phyloP scores from a whole-genome alignment of 2,113 vertebrate species.

The Symphodus melops region DNA sequence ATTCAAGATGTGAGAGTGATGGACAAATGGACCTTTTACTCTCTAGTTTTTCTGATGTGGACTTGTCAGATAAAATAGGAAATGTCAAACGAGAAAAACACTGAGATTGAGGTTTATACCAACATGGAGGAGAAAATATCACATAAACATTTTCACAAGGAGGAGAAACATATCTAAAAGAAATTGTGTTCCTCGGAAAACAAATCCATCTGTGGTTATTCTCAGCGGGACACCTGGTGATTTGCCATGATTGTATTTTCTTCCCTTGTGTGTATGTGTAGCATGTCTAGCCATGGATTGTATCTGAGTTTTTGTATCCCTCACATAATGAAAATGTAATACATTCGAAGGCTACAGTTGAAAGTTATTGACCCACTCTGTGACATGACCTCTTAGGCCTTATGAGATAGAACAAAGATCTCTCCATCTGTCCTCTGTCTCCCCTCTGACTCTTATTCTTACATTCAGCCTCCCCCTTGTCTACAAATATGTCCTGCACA shows the following conservation, averaged over 20 bases:
- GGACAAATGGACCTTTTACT: not conserved
- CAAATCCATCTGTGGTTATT: conserved; percentile 29
- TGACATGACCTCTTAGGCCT: conserved; percentile 36
- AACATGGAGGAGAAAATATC: conserved; percentile 4
- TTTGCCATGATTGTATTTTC: conserved; percentile 24
- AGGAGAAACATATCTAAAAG: conserved; percentile 8
- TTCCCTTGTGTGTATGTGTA: conserved; percentile 16
- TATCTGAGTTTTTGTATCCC: conserved; percentile 11
- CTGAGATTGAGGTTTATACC: conserved; percentile 30
- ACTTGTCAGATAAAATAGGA: conserved; percentile 6
- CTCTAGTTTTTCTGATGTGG: not conserved
- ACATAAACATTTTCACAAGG: not conserved
- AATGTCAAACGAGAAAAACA: not conserved
- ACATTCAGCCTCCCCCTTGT: conserved; percentile 18
- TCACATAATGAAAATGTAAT: conserved; percentile 42
- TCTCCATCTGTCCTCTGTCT: conserved; percentile 12
- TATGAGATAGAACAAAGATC: not conserved
- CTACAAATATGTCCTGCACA: conserved; percentile 25
- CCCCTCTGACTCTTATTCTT: conserved; percentile 5
- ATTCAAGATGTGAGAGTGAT: too few relatives aligned
- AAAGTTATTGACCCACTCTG: conserved; percentile 45
- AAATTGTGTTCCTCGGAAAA: conserved; percentile 28
- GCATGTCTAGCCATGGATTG: not conserved
- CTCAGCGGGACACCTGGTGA: conserved; percentile 12
- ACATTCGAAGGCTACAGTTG: conserved; percentile 21